Percentiles rank a stretch among this genome's conserved stretches.
Evolutionary conservation across 1,140 invertebrate genomes (phyloP).

Genomic region (Drosophila serrata): DNA sequence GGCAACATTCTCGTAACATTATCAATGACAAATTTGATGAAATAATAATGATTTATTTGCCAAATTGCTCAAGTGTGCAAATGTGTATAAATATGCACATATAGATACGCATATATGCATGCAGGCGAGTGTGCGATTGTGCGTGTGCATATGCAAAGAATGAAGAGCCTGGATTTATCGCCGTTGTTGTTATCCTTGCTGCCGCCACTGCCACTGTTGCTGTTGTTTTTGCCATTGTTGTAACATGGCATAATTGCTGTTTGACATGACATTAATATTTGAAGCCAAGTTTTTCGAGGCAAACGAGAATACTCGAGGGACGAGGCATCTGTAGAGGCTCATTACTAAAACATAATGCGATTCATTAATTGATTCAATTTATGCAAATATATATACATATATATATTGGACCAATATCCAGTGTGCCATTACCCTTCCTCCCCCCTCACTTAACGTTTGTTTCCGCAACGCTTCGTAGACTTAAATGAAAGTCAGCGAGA

Average conservation of each 20-base stretch:
- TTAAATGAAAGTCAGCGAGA: conserved; percentile 49
- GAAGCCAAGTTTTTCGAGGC: conserved; percentile 53
- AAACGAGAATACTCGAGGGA: conserved; percentile 4
- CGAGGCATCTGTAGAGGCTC: conserved; percentile 24
- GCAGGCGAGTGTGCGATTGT: conserved; percentile 1
- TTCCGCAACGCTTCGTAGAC: background rate
- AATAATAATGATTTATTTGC: conserved; percentile 83
- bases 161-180: conserved; percentile 63
- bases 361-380: conserved; percentile 57
- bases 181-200: conserved; percentile 45
- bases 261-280: conserved; percentile 84
- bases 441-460: background rate
- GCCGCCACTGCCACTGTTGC: background rate
- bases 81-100: conserved; percentile 51
- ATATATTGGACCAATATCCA: conserved; percentile 20
- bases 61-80: conserved; percentile 79
- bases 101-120: conserved; percentile 25
- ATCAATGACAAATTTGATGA: conserved; percentile 84
- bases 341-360: conserved; percentile 56
- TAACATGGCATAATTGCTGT: conserved; percentile 79
- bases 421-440: background rate
- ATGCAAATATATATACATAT: conserved; percentile 51
- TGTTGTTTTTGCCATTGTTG: conserved; percentile 39
- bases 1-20: conserved; percentile 66
- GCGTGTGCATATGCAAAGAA: conserved; percentile 60